These are phyloP conservation scores for Microplitis deprimator DNA, from an alignment of 2,888 invertebrate species.

Conservation along the genomic window DNA sequence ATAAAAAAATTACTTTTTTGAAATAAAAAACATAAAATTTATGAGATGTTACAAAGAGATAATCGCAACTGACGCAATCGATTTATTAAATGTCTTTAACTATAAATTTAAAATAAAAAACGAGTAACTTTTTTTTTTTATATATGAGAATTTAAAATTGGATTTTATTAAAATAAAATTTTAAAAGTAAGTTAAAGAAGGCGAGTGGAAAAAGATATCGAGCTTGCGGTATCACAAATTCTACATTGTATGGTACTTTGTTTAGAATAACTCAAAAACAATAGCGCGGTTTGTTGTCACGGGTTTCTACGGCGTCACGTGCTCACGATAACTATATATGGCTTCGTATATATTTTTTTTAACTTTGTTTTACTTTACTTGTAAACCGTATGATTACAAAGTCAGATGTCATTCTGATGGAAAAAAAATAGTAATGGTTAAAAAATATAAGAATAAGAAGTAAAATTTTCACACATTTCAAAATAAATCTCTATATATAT, in stretches of 20 bases:
- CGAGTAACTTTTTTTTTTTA: background rate
- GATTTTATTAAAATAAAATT: slow-evolving; percentile 32
- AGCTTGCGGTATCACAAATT: slow-evolving; percentile 46
- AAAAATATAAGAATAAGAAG: background rate
- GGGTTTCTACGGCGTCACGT: slow-evolving; percentile 61
- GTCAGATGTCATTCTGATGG: background rate
- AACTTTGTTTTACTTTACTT: background rate
- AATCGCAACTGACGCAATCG: background rate
- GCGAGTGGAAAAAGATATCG: slow-evolving; percentile 38
- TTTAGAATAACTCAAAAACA: slow-evolving; percentile 69
- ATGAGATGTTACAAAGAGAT: background rate
- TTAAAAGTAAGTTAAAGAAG: slow-evolving; percentile 35
- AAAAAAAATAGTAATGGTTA: background rate
- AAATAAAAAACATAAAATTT: background rate
- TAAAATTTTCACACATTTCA: background rate
- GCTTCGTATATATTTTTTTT: slow-evolving; percentile 30
- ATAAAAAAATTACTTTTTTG: background rate
- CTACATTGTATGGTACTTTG: slow-evolving; percentile 34
- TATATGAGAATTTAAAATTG: background rate
- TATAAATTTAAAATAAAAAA: background rate
- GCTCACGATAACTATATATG: slow-evolving; percentile 62
- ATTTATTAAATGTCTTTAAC: background rate
- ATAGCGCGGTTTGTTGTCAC: slow-evolving; percentile 55
- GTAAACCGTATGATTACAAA: background rate
- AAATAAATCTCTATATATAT: too few species aligned